Evolutionary conservation across 1,140 invertebrate genomes (phyloP), one percentile per base, ranked within the genome.

Genomic region (Leptinotarsa undecemlineata): DNA sequence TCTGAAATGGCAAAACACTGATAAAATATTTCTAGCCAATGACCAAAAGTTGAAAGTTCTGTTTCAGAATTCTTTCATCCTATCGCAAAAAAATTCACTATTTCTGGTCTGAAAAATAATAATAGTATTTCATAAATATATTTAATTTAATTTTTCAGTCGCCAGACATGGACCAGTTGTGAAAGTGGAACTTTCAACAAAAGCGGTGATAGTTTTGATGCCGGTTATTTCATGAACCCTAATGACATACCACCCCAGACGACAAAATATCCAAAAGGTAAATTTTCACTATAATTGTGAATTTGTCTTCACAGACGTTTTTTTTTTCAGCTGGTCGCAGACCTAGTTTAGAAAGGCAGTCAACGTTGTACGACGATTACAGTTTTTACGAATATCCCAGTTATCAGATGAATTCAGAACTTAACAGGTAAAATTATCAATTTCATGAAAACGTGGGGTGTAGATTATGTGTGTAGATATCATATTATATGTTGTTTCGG

Each of bases 291-390:
- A 57, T n/a, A n/a, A 14, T 57, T 5, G 15, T 57, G 51, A 17
- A n/a, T 57, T 4, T 57, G 6, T 57, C 51, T 15, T 51, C 11
- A 21, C 17, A 71, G 48, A n/a, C 51, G 15, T 64, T 64, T 64
- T 64, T 64, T 64, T 20, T 64, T 64, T 64, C 23, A 64, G 81
- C 85, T 71, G 82, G 88, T 72, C 88, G 92, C 82, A 88, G 91
- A 82, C 92, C 92, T 75, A 94, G 93, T 84, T 86, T 95, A 78
- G 93, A 94, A 84, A 87, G 93, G 82, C 93, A 95, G 86, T 92
- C 89, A 76, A 94, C 92, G 68, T 84, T 94, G 76, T 94, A 93
- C 80, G 92, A 94, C 83, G 93, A 95, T 77, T 86, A 88, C 13
- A 77, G 70, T n/a, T 84, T 74, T 62, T 84, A 80, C 69, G 63